Evolutionary conservation across 2,797 vertebrate species (phyloP).

Genomic region (Poeciliopsis paucimaculata): DNA sequence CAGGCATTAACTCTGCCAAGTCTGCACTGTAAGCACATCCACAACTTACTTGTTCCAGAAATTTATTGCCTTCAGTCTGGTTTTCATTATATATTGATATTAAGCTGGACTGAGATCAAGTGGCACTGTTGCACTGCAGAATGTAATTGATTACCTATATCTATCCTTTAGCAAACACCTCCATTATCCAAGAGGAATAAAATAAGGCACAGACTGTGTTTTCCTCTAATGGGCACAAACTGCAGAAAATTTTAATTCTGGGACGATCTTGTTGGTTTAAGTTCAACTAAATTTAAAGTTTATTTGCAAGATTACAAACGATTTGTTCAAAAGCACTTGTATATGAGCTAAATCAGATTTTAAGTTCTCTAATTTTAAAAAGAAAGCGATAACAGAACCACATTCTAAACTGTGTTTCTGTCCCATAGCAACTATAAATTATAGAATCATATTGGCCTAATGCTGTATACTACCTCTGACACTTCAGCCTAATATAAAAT

Average conservation of each 20-base stretch:
- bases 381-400: neutral
- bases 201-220: slow-evolving; percentile 1
- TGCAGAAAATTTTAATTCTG: neutral
- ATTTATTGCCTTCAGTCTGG: slow-evolving; percentile 14
- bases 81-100: slow-evolving; percentile 13
- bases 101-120: slow-evolving; percentile 11
- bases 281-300: neutral
- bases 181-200: neutral
- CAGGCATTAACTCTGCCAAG: slow-evolving; percentile 5
- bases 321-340: neutral
- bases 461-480: neutral
- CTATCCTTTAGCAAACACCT: neutral
- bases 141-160: neutral
- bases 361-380: neutral
- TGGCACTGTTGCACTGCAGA: slow-evolving; percentile 4
- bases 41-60: slow-evolving; percentile 3
- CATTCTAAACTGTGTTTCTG: neutral
- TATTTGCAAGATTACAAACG: neutral
- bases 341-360: neutral
- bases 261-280: neutral
- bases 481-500: neutral
- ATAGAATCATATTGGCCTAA: neutral
- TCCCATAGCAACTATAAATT: neutral
- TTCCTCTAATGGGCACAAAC: neutral
- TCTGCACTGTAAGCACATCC: neutral